Evolutionary conservation across 2,888 invertebrate genomes (phyloP).

Genomic region (Trichopria drosophilae): DNA sequence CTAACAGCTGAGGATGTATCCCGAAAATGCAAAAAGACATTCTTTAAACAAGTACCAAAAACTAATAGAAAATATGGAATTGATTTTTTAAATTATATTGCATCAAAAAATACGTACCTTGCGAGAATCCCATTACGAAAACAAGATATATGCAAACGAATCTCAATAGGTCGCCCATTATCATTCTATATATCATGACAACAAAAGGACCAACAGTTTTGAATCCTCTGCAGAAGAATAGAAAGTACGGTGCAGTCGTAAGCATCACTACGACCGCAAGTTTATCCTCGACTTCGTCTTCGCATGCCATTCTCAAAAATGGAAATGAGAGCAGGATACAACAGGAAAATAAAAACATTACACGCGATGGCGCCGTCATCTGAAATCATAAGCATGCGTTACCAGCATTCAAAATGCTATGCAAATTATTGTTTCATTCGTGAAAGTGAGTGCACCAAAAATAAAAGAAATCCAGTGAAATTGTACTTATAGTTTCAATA

Average conservation of each 20-base stretch:
- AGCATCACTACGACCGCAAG: slow-evolving; percentile 92
- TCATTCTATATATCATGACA: slow-evolving; percentile 99
- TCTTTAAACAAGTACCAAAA: too few relatives aligned
- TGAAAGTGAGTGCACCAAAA: too few relatives aligned
- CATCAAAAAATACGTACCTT: slow-evolving; percentile 69
- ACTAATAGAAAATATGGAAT: slow-evolving; percentile 1
- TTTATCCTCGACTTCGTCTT: slow-evolving; percentile 86
- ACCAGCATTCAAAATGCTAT: not conserved
- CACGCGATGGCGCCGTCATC: slow-evolving; percentile 87
- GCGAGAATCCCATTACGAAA: slow-evolving; percentile 96
- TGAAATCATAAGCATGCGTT: slow-evolving; percentile 50
- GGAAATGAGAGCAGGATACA: slow-evolving; percentile 85
- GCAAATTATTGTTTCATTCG: slow-evolving; percentile 4
- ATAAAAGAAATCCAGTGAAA: too few relatives aligned
- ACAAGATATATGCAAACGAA: slow-evolving; percentile 96
- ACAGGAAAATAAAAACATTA: slow-evolving; percentile 94
- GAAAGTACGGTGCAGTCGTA: slow-evolving; percentile 93
- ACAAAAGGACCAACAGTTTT: slow-evolving; percentile 99
- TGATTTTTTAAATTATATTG: too few relatives aligned
- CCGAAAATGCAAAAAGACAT: too few relatives aligned
- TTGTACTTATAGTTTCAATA: too few relatives aligned
- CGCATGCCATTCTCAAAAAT: slow-evolving; percentile 80
- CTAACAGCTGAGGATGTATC: too few relatives aligned
- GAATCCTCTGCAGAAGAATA: slow-evolving; percentile 98
- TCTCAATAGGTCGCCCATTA: slow-evolving; percentile 91